Conservation (phyloP, 1,140 invertebrate species). For the Drosophila pectinifera region DNA sequence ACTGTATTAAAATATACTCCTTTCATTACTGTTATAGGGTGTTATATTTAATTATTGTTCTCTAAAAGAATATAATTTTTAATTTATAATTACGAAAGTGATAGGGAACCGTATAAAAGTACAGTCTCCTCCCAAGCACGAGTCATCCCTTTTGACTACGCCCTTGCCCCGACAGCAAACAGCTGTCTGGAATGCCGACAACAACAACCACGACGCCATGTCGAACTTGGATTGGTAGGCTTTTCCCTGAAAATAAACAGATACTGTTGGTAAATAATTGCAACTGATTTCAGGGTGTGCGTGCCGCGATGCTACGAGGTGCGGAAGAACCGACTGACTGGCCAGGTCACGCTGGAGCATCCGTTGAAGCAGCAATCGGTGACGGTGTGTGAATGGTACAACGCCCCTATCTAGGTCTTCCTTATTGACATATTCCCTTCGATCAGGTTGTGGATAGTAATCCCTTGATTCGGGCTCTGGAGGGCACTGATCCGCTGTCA, state of each 20-base stretch:
- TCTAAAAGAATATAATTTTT: too few species aligned
- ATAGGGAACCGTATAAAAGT: not conserved
- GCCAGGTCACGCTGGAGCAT: slow-evolving; percentile 57
- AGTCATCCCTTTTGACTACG: slow-evolving; percentile 1
- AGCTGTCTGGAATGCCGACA: slow-evolving; percentile 50
- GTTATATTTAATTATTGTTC: too few species aligned
- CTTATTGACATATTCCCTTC: not conserved
- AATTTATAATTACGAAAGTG: too few species aligned
- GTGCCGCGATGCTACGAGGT: slow-evolving; percentile 69
- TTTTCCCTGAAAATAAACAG: slow-evolving; percentile 47
- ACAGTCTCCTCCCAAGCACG: slow-evolving; percentile 7
- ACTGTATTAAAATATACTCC: not conserved
- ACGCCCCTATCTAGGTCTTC: slow-evolving; percentile 8
- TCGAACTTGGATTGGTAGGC: slow-evolving; percentile 69
- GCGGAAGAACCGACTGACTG: slow-evolving; percentile 48
- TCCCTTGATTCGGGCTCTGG: slow-evolving; percentile 87
- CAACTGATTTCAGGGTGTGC: slow-evolving; percentile 51
- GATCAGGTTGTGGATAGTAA: slow-evolving; percentile 79
- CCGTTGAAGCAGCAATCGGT: slow-evolving; percentile 63
- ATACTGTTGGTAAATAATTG: slow-evolving; percentile 39
- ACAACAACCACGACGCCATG: slow-evolving; percentile 57
- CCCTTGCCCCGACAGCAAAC: slow-evolving; percentile 9
- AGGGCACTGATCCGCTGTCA: slow-evolving; percentile 91
- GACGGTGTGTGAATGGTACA: slow-evolving; percentile 21
- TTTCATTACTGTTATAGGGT: not conserved